Conservation (phyloP, 2,888 invertebrate genomes). For the Conistra vaccinii region DNA sequence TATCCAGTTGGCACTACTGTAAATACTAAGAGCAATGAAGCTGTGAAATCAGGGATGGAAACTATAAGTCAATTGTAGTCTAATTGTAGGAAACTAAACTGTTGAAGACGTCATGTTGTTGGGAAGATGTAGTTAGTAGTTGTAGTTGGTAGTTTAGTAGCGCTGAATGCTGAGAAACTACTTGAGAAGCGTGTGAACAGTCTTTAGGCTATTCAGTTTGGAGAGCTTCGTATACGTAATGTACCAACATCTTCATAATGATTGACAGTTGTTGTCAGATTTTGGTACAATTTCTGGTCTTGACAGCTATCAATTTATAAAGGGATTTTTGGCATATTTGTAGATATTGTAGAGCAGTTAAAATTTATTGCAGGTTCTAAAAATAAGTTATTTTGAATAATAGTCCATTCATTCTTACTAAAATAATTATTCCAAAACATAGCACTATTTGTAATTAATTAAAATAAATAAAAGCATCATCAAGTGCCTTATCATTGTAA, state of each 20-base stretch:
- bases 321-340: not conserved
- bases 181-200: conserved; percentile 19
- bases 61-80: conserved; percentile 42
- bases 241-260: no score
- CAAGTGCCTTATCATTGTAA: conserved; percentile 13
- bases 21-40: conserved; percentile 1
- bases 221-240: not conserved
- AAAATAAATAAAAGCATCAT: conserved; percentile 6
- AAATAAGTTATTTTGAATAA: not conserved
- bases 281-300: not conserved
- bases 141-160: conserved; percentile 14
- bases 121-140: conserved; percentile 34
- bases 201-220: conserved; percentile 2
- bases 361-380: no score
- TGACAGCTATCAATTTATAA: rapidly evolving
- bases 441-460: not conserved
- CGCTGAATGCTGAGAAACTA: conserved; percentile 27
- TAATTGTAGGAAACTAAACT: conserved; percentile 39
- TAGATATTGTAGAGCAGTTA: not conserved
- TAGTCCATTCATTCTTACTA: not conserved
- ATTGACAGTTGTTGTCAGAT: not conserved
- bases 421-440: not conserved
- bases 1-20: conserved; percentile 14
- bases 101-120: conserved; percentile 41
- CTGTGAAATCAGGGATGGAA: conserved; percentile 17